Base-by-base conservation (phyloP, 2,797 vertebrate species). In the Cheirogaleus major region DNA sequence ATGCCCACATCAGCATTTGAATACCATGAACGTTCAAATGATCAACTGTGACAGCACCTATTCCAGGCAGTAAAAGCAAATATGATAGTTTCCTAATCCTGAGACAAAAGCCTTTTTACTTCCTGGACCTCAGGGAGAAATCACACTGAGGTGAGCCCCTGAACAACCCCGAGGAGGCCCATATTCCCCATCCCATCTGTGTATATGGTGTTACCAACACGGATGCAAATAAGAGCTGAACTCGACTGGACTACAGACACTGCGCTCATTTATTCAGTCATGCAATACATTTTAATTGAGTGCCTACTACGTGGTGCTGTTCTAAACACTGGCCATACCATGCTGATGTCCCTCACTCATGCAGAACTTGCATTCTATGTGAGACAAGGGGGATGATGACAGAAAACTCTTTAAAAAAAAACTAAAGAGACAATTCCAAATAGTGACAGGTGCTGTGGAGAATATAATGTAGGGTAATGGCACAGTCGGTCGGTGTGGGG, bases 21-120 rank as follows among this genome's bases (percentile, higher is more conserved):
- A 84, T 83, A 61, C 72, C 55, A 72, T 35, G 88, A 70, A 93
- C 88, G 76, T 96, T 95, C 94, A 96, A 80, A 92, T 93, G 94
- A 96, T 96, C 69, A 70, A 69, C n/a, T 70, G 22, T 69, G 91
- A 81, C 55, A 81, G 65, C 17, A 83, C 67, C 65, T 93, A 96
- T 83, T 72, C 55, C 23, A 55, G 73, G 80, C 76, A 63, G 12
- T 96, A 90, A 96, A 96, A 95, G 61, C 72, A 93, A 94, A 93
- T 59, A 12, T 59, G 11, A 59, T 1, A 88, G 69, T 70, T 27
- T 15, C 87, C 32, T 88, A 78, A 89, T 73, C 61, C 57, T 75
- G n/a, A 96, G 76, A 86, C 32, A 91, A 91, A 96, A 91, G 88
- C 2, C 41, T 72, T 76, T 90, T 93, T 84, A 83, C 23, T 75